Evolutionary conservation across 2,888 invertebrate species (phyloP).

Genomic region (Exephanes ischioxanthus): DNA sequence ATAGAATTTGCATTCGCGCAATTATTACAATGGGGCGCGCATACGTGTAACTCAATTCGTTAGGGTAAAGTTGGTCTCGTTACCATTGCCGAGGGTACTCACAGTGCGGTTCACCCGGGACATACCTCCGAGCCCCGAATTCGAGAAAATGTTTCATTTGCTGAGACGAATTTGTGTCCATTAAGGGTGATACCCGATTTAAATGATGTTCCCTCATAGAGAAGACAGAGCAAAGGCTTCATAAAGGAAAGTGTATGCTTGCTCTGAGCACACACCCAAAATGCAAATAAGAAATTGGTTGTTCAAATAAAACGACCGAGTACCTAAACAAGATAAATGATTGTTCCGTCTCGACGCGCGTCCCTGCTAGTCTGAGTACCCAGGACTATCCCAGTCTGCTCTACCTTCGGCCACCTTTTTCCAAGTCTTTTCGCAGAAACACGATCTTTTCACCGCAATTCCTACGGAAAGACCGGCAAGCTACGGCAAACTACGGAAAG

Average conservation of each 20-base stretch:
- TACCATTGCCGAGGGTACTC: background rate
- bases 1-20: constrained; percentile 3
- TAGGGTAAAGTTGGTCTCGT: background rate
- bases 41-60: constrained; percentile 9
- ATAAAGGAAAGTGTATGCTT: background rate
- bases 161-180: background rate
- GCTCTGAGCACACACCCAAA: background rate
- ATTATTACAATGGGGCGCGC: constrained; percentile 2
- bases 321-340: background rate
- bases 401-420: background rate
- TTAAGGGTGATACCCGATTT: background rate
- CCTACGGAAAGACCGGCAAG: background rate
- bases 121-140: background rate
- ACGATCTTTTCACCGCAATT: background rate
- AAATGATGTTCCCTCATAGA: background rate
- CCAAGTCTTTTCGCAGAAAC: background rate
- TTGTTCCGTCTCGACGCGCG: no score
- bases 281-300: no score
- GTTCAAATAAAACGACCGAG: no score
- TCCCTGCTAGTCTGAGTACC: no score
- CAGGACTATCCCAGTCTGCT: no score
- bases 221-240: background rate
- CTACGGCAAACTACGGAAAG: background rate
- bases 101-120: background rate
- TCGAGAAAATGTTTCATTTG: background rate